Percentiles rank a stretch among this genome's conserved stretches.
Evolutionary conservation across 2,113 vertebrate genomes (phyloP).

Genomic region (Dicentrarchus labrax): DNA sequence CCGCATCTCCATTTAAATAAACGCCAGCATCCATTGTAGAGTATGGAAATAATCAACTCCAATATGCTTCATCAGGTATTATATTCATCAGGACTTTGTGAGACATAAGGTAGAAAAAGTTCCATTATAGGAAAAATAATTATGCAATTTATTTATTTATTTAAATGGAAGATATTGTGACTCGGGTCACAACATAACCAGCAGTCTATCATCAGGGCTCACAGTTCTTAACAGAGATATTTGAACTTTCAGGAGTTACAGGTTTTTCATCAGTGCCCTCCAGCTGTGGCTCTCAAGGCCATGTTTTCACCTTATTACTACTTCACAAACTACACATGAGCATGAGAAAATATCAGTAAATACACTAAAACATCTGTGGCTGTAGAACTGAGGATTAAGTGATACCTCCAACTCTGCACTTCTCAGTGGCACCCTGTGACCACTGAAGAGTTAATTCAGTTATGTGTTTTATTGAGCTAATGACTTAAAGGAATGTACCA

Average conservation of each 20-base stretch:
- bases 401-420: not conserved
- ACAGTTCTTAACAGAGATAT: conserved; percentile 41
- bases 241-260: conserved; percentile 33
- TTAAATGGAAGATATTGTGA: conserved; percentile 1
- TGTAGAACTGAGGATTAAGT: not conserved
- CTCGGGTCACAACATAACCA: conserved; percentile 20
- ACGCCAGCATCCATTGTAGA: not conserved
- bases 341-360: not conserved
- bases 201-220: conserved; percentile 4
- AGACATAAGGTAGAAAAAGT: not conserved
- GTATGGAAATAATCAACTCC: not conserved
- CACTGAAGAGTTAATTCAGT: not conserved
- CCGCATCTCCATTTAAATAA: not conserved
- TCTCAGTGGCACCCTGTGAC: not conserved
- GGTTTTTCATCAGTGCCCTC: conserved; percentile 6
- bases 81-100: not conserved
- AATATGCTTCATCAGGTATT: not conserved
- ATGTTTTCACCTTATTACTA: conserved; percentile 29
- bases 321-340: not conserved
- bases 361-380: conserved; percentile 9
- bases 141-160: no score
- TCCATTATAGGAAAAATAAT: conserved; percentile 5
- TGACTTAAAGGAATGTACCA: not conserved
- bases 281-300: conserved; percentile 21
- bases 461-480: not conserved